Evolutionary conservation across 2,113 vertebrate genomes (phyloP).

Genomic region (Pseudorasbora parva): DNA sequence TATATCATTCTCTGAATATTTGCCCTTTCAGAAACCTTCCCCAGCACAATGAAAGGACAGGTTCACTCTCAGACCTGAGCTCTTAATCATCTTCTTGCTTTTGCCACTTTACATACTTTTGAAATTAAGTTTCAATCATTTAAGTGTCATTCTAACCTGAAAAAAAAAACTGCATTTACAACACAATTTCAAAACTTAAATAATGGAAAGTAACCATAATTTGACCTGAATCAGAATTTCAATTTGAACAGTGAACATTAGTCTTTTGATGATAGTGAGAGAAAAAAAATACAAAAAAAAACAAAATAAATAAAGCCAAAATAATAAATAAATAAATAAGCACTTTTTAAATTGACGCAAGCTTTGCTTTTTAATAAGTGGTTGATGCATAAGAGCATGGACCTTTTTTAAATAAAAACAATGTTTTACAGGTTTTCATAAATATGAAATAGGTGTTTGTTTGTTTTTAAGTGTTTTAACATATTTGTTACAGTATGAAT

Average conservation of each 20-base stretch:
- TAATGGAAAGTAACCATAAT: slow-evolving; percentile 1
- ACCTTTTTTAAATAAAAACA: neutral
- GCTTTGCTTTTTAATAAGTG: neutral
- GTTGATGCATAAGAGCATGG: neutral
- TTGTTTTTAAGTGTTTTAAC: neutral
- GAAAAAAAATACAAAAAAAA: neutral
- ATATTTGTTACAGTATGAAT: neutral
- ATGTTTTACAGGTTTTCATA: neutral
- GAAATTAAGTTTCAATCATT: slow-evolving; percentile 14
- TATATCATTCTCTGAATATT: slow-evolving; percentile 21
- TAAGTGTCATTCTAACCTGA: neutral
- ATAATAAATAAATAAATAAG: too few species aligned
- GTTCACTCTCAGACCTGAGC: neutral
- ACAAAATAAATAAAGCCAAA: slow-evolving; percentile 25
- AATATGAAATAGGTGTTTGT: neutral
- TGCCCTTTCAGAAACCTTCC: neutral
- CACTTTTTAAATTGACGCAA: neutral
- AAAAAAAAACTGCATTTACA: neutral
- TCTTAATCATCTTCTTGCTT: slow-evolving; percentile 38
- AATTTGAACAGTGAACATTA: neutral
- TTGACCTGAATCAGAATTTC: neutral
- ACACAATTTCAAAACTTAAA: neutral
- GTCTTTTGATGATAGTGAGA: neutral
- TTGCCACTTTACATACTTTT: slow-evolving; percentile 23
- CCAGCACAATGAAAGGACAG: neutral